Evolutionary conservation across 2,888 invertebrate species (phyloP).

Genomic region (Philaethria dido): DNA sequence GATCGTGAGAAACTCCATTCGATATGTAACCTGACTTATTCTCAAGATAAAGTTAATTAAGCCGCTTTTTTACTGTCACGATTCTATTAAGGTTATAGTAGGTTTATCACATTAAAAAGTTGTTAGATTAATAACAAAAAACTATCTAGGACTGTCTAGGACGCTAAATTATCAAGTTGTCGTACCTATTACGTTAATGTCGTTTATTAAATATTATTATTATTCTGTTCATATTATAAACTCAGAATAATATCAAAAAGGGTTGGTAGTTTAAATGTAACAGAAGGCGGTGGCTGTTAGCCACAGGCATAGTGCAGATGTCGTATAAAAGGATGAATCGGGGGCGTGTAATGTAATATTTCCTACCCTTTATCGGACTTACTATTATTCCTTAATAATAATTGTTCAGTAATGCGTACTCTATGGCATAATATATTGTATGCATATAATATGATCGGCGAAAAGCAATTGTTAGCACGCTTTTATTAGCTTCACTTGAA

Average conservation of each 20-base stretch:
- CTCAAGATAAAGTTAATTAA: conserved; percentile 24
- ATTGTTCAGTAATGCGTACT: conserved; percentile 29
- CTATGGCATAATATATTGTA: not conserved
- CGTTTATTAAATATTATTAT: not conserved
- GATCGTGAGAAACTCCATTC: conserved; percentile 68
- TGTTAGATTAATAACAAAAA: not conserved
- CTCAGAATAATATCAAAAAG: conserved; percentile 49
- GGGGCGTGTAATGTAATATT: conserved; percentile 45
- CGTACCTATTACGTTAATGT: too few relatives aligned
- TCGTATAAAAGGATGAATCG: conserved; percentile 56
- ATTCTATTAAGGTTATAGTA: conserved; percentile 20
- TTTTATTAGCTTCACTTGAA: too few relatives aligned
- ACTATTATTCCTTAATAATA: conserved; percentile 37
- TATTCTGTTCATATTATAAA: conserved; percentile 24
- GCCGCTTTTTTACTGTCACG: conserved; percentile 31
- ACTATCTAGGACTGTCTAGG: not conserved
- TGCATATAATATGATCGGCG: not conserved
- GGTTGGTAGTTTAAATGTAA: conserved; percentile 63
- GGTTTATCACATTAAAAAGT: not conserved
- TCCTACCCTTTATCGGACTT: conserved; percentile 42
- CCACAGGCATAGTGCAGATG: conserved; percentile 61
- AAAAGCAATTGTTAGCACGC: too few relatives aligned
- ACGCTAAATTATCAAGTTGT: not conserved
- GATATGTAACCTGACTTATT: conserved; percentile 17
- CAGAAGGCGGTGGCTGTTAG: conserved; percentile 53